Evolutionary conservation across 2,888 invertebrate genomes (phyloP), one percentile per base, ranked within the genome.

Genomic region (Myopa testacea): DNA sequence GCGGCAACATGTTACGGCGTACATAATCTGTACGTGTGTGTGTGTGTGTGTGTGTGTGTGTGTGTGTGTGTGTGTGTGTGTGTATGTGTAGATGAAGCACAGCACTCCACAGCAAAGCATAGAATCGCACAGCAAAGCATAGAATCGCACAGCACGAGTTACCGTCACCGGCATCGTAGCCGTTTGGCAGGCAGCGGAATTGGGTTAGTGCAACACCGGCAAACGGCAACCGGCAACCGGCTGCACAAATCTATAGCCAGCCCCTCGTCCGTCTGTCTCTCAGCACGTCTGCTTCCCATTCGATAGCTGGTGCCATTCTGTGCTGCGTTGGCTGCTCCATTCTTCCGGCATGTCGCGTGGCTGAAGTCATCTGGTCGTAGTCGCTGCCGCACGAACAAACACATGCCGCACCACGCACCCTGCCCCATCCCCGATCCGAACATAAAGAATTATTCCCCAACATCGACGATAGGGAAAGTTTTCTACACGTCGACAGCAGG

Each of bases 281-380:
- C 45, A 50, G 72, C 71, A 40, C 71, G 76, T 72, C 62, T 74
- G 75, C 58, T 40, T 40, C 40, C 45, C 10, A 45, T 45, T 45
- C 45, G 45, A 45, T 45, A 10, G 68, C 55, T 69, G 40, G 62
- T 63, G 78, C 65, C 14, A 38, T 26, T 26, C n/a, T 45, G 50
- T 14, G 5, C 37, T 63, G n/a, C 72, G 34, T 76, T 37, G 69
- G 45, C 74, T 77, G 58, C 62, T 68, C n/a, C 26, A 62, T 72
- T 71, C 75, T 79, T 71, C 78, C 76, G 78, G 76, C 78, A 80
- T 69, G 38, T 19, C 38, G 14, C 19, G n/a, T 16, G 19, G 68
- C 8, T 40, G 68, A 38, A 45, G 8, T 38, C 12, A 37, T 37
- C n/a, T 19, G 37, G 12, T 26, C 2, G 65, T 6, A 34, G 34